Conservation (phyloP, 2,888 invertebrate genomes). For the Chymomyza fuscimana region DNA sequence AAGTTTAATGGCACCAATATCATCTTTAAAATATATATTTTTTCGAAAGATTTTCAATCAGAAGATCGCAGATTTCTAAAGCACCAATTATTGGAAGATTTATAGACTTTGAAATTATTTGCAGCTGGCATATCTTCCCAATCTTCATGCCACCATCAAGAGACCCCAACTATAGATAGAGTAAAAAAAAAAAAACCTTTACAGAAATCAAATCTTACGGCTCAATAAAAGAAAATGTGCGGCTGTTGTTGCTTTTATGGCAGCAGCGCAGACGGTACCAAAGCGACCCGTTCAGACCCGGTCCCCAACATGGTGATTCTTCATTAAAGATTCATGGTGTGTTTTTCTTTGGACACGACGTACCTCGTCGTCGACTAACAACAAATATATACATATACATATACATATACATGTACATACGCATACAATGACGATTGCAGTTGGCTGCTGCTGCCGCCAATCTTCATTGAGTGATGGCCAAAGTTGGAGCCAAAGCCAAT, state of each 20-base stretch:
- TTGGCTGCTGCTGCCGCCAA: constrained; percentile 54
- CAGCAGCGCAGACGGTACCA: constrained; percentile 2
- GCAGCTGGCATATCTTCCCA: too few species aligned
- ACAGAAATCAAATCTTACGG: constrained; percentile 63
- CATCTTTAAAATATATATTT: too few species aligned
- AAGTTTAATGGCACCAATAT: too few species aligned
- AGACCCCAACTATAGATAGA: constrained; percentile 12
- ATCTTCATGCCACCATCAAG: neutral
- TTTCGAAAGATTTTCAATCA: too few species aligned
- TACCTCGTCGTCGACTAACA: constrained; percentile 17
- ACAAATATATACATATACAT: constrained; percentile 4
- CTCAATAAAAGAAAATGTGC: constrained; percentile 74
- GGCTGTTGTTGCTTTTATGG: constrained; percentile 41
- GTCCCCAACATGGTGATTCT: constrained; percentile 62
- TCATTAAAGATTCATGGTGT: constrained; percentile 78
- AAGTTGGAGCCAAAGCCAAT: constrained; percentile 17
- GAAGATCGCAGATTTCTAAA: too few species aligned
- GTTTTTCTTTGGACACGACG: constrained; percentile 58
- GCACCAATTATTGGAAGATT: too few species aligned
- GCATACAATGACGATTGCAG: constrained; percentile 4
- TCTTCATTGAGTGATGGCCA: constrained; percentile 55
- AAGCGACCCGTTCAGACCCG: constrained; percentile 10
- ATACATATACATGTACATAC: neutral
- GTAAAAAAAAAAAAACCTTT: neutral
- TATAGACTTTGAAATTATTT: too few species aligned